Evolutionary conservation across 64 coral and sea anemone genomes (phyloP), one percentile per base, ranked within the genome.

Genomic region (Actinia equina): DNA sequence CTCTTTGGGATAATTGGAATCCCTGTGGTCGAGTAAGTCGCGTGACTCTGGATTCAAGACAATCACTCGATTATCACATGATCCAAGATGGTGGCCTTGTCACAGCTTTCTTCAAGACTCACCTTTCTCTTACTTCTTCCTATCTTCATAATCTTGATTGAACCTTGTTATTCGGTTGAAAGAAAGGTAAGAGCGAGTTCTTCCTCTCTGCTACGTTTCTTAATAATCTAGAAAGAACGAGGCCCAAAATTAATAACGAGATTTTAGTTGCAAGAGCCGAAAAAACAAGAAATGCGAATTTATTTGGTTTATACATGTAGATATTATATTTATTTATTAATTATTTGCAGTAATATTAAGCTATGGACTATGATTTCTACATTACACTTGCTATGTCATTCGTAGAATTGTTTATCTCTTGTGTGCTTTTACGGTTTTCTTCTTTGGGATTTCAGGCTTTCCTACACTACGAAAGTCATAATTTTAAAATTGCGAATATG

Each of bases 61-160:
- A 1, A 79, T 79, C 77, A 79, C 77, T 26, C 12, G 77, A 79
- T 13, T 79, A 27, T 27, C 17, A 46, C 70, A 57, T 57, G 55
- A 26, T 74, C 26, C 77, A 79, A 79, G 41, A 79, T 79, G 77
- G 77, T 20, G n/a, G 62, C 62, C 62, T 22, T 65, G 62, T 65
- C 22, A n/a, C 62, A 65, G 4, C 10, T 25, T 65, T 65, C 15
- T 65, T 3, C 19, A n/a, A 65, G 22, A 0, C n/a, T 65, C 19
- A 9, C 19, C 7, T 23, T 65, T 65, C n/a, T 65, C 2, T 23
- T 65, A 23, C 19, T 65, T 4, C 8, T 65, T 65, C n/a, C 62
- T 65, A 44, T 37, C 16, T 20, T 79, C 12, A 13, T 79, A 79
- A 27, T 37, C 26, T 44, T 79, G 26, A 79, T 43, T 46, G 17